Conservation (phyloP, 2,797 vertebrate species). For the Gobio occitaniae region DNA sequence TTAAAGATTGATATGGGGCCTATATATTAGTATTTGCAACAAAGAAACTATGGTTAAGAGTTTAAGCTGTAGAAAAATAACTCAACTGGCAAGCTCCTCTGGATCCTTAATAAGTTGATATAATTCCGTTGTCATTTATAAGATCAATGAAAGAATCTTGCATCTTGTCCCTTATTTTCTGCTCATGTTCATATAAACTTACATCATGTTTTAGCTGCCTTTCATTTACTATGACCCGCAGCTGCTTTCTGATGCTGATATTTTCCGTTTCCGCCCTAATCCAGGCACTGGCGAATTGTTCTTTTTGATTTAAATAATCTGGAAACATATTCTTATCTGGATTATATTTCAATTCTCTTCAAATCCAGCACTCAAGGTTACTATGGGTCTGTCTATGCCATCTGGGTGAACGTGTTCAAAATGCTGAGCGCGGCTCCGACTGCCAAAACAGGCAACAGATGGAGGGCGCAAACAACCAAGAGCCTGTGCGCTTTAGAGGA, state of each 20-base stretch:
- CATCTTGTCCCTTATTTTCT: conserved; percentile 22
- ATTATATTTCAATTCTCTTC: conserved; percentile 60
- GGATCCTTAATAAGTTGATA: conserved; percentile 50
- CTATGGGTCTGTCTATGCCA: conserved; percentile 39
- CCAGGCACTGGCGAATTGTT: conserved; percentile 33
- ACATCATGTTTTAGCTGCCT: conserved; percentile 24
- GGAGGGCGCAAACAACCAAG: conserved; percentile 56
- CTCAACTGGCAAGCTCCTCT: conserved; percentile 28
- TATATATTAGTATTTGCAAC: conserved; percentile 46
- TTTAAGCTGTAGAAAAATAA: conserved; percentile 19
- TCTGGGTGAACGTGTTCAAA: conserved; percentile 51
- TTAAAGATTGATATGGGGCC: conserved; percentile 54
- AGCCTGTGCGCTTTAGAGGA: conserved; percentile 47
- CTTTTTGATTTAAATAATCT: conserved; percentile 60
- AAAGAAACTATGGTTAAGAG: conserved; percentile 23
- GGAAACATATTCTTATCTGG: conserved; percentile 59
- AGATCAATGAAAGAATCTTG: conserved; percentile 50
- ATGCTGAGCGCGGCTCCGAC: conserved; percentile 43
- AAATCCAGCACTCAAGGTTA: conserved; percentile 54
- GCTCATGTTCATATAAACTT: conserved; percentile 11
- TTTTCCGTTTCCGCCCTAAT: conserved; percentile 34
- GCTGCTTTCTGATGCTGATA: conserved; percentile 27
- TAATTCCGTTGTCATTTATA: conserved; percentile 54
- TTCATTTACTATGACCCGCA: conserved; percentile 3
- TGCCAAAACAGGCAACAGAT: conserved; percentile 64